These are phyloP conservation scores for Heterotis niloticus DNA, from an alignment of 2,113 vertebrate genomes.

Conservation along the genomic window DNA sequence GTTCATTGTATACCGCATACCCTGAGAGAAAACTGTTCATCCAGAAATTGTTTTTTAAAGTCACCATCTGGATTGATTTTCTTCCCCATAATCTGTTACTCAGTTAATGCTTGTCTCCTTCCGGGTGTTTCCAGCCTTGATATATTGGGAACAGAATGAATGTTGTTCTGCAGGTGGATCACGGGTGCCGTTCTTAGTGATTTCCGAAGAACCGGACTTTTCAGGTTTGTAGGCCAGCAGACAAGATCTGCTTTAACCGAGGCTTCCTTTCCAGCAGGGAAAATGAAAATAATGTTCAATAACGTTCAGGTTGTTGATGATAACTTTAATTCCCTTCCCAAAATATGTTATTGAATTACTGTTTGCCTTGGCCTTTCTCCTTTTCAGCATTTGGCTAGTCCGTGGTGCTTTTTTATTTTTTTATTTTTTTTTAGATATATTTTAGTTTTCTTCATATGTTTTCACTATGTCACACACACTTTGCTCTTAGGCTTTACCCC, in stretches of 20 bases:
- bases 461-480: no score
- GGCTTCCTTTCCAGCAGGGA: constrained; percentile 4
- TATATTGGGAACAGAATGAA: neutral
- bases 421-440: constrained; percentile 1
- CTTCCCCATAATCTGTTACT: no score
- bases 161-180: neutral
- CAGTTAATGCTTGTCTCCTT: neutral
- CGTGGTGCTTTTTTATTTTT: neutral
- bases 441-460: no score
- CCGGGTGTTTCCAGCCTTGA: neutral
- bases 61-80: no score
- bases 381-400: constrained; percentile 7
- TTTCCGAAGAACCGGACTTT: neutral
- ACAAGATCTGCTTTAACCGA: neutral
- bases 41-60: no score
- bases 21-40: no score
- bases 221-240: neutral
- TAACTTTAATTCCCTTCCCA: constrained; percentile 3
- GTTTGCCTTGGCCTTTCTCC: neutral
- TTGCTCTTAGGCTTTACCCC: no score
- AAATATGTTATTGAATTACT: constrained; percentile 9
- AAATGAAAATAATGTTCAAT: neutral
- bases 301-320: neutral
- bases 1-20: no score
- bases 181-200: neutral